A percentile compares a stretch with the other conserved stretches of the same genome.
Conservation (phyloP, 2,888 invertebrate species). For the Coenonympha glycerion region DNA sequence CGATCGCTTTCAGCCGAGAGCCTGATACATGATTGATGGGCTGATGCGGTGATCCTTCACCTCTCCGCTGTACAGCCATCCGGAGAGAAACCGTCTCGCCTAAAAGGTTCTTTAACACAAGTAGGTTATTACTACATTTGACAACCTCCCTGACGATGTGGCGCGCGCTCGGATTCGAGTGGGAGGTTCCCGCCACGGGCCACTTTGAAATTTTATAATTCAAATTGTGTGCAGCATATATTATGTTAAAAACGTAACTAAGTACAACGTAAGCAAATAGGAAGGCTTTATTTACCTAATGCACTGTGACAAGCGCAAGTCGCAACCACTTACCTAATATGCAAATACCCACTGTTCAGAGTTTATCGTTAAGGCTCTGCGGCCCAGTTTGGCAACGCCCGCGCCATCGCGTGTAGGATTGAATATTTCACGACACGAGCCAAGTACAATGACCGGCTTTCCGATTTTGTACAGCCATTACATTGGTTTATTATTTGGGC, state of each 20-base stretch:
- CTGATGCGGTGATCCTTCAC: slow-evolving; percentile 21
- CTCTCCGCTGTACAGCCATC: slow-evolving; percentile 12
- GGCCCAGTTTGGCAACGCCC: slow-evolving; percentile 29
- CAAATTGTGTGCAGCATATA: no score
- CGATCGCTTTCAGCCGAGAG: slow-evolving; percentile 18
- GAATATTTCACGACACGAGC: slow-evolving; percentile 35
- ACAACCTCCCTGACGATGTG: no score
- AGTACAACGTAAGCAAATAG: not conserved
- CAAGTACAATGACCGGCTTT: slow-evolving; percentile 39
- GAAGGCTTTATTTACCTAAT: not conserved
- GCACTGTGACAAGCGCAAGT: not conserved
- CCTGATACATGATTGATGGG: slow-evolving; percentile 20
- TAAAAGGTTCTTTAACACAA: slow-evolving; percentile 6
- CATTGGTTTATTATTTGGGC: slow-evolving; percentile 14
- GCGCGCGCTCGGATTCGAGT: no score
- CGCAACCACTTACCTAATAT: slow-evolving; percentile 2
- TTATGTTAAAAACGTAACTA: not conserved
- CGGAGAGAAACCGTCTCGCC: slow-evolving; percentile 12
- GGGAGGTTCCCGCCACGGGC: no score
- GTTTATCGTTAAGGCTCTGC: slow-evolving; percentile 18
- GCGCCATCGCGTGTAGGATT: slow-evolving; percentile 27
- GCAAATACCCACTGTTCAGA: slow-evolving; percentile 15
- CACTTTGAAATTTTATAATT: no score
- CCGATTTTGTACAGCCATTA: slow-evolving; percentile 19
- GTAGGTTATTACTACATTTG: no score